A percentile compares a stretch with the other conserved stretches of the same genome.
phyloP scores from a whole-genome alignment of 2,888 invertebrate genomes.

The Oscheius sp. region DNA sequence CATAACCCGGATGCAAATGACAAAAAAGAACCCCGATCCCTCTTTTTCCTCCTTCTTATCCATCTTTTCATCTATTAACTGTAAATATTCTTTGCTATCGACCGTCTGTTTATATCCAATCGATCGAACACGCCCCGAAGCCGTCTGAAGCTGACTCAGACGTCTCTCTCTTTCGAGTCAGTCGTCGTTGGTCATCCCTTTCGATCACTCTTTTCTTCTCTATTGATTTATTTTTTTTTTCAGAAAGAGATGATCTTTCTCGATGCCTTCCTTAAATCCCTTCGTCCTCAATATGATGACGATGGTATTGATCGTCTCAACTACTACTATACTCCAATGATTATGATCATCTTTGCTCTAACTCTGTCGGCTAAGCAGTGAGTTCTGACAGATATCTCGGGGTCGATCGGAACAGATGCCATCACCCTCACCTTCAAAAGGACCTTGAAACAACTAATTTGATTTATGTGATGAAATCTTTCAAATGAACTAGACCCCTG shows the following conservation, averaged over 20 bases:
- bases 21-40: too few species aligned
- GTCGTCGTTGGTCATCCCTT: background rate
- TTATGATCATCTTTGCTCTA: constrained; percentile 68
- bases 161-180: background rate
- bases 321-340: constrained; percentile 69
- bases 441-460: constrained; percentile 23
- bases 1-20: too few species aligned
- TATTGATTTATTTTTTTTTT: background rate
- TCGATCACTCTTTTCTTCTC: background rate
- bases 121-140: too few species aligned
- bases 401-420: constrained; percentile 20
- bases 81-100: too few species aligned
- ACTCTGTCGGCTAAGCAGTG: constrained; percentile 69
- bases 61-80: too few species aligned
- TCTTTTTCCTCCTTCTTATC: too few species aligned
- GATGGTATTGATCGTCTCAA: constrained; percentile 69
- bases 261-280: constrained; percentile 68
- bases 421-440: background rate
- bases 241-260: constrained; percentile 70
- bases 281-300: constrained; percentile 70
- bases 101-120: too few species aligned
- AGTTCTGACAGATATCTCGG: constrained; percentile 32
- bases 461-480: constrained; percentile 5
- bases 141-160: background rate
- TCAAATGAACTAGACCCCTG: background rate